Conservation (phyloP, 2,113 vertebrate species). For the Stegostoma tigrinum region DNA sequence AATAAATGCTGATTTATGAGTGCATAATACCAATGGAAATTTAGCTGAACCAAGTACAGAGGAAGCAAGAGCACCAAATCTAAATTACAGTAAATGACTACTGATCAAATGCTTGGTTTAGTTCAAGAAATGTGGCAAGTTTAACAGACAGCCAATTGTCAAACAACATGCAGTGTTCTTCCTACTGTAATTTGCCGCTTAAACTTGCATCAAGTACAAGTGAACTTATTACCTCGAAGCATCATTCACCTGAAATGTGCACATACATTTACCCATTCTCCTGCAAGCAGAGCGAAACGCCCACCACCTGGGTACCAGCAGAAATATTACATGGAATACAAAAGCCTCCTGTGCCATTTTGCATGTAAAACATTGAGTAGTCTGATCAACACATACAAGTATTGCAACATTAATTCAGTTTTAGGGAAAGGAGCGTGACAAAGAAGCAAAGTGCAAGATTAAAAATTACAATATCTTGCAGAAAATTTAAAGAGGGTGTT, state of each 20-base stretch:
- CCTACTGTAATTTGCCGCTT: slow-evolving; percentile 13
- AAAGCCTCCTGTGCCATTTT: slow-evolving; percentile 13
- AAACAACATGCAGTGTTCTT: not conserved
- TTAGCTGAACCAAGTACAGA: slow-evolving; percentile 70
- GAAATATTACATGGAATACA: slow-evolving; percentile 23
- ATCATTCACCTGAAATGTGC: not conserved
- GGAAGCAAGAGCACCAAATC: slow-evolving; percentile 48
- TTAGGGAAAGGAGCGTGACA: not conserved
- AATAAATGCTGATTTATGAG: slow-evolving; percentile 60
- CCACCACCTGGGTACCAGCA: slow-evolving; percentile 3
- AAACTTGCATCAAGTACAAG: not conserved
- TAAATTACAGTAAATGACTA: slow-evolving; percentile 1
- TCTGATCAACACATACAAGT: not conserved
- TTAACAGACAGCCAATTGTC: not conserved
- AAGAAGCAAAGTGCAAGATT: slow-evolving; percentile 11
- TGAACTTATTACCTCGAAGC: not conserved
- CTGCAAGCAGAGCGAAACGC: not conserved
- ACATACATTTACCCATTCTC: not conserved
- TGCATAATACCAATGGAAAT: slow-evolving; percentile 61
- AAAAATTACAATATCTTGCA: not conserved
- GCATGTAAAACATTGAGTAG: not conserved
- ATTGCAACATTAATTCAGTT: not conserved
- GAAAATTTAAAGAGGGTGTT: slow-evolving; percentile 48
- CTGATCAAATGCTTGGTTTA: not conserved
- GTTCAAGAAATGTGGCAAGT: not conserved